Evolutionary conservation across 2,113 vertebrate species (phyloP).

Genomic region (Spermophilus dauricus): DNA sequence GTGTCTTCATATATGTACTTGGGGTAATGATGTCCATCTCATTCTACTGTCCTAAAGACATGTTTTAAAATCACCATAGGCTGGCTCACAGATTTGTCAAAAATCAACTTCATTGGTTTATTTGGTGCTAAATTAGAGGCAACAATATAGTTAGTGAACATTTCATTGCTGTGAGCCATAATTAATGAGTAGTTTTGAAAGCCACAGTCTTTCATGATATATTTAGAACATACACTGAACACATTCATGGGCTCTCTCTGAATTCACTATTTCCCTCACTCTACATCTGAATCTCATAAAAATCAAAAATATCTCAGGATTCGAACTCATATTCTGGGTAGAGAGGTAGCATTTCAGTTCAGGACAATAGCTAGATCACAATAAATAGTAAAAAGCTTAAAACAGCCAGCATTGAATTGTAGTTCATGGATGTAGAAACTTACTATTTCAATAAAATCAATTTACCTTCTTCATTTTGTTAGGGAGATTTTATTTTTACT

Average conservation of each 20-base stretch:
- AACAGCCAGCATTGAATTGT: not conserved
- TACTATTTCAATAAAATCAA: not conserved
- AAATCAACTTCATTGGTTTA: not conserved
- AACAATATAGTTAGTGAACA: not conserved
- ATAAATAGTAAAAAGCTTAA: not conserved
- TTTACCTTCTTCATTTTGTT: conserved; percentile 6
- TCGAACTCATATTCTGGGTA: conserved; percentile 5
- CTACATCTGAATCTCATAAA: not conserved
- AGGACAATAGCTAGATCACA: not conserved
- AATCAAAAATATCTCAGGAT: conserved; percentile 14
- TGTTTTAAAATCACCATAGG: not conserved
- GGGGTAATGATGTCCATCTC: no score
- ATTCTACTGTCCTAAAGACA: not conserved
- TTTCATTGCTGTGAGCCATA: not conserved
- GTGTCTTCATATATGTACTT: no score
- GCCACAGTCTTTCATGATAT: not conserved
- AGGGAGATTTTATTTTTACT: conserved; percentile 14
- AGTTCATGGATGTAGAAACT: conserved; percentile 31
- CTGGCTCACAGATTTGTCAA: conserved; percentile 54
- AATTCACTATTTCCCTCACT: conserved; percentile 32
- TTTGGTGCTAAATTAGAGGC: not conserved
- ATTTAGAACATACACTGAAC: no score
- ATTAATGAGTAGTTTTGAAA: conserved; percentile 47
- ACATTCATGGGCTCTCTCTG: not conserved
- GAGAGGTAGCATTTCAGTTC: not conserved